Evolutionary conservation across 2,888 invertebrate genomes (phyloP).

Genomic region (Glaucopsyche alexis): DNA sequence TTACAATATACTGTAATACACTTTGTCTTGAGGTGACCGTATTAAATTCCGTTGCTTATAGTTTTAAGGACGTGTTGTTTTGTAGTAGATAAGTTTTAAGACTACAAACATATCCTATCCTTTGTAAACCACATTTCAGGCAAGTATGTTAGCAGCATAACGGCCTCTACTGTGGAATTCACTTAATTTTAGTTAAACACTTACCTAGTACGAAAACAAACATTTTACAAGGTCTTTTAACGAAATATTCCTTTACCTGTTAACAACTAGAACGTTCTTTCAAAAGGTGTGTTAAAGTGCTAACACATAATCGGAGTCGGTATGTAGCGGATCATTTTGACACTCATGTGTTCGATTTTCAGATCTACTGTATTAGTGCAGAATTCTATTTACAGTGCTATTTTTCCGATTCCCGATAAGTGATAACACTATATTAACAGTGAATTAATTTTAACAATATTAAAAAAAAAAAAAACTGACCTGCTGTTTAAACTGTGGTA

Average conservation of each 20-base stretch:
- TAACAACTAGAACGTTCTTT: neutral
- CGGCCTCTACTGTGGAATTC: neutral
- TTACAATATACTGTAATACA: neutral
- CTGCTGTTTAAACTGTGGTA: too few species aligned
- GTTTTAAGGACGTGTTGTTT: neutral
- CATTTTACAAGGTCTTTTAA: conserved; percentile 1
- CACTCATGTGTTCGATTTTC: too few species aligned
- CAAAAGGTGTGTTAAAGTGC: neutral
- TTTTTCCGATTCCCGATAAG: too few species aligned
- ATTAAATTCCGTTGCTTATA: neutral
- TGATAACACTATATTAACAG: too few species aligned
- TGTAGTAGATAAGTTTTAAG: neutral
- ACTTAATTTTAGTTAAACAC: neutral
- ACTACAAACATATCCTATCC: neutral
- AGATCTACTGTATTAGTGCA: too few species aligned
- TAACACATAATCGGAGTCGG: too few species aligned
- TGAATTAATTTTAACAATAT: too few species aligned
- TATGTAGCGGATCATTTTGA: too few species aligned
- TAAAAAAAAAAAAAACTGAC: too few species aligned
- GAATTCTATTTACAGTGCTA: too few species aligned
- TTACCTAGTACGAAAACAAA: neutral
- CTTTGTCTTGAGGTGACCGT: neutral
- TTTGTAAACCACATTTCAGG: neutral
- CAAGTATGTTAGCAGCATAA: neutral
- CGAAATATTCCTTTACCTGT: neutral